phyloP scores from a whole-genome alignment of 2,888 invertebrate species.

The Sarcophaga caerulescens region DNA sequence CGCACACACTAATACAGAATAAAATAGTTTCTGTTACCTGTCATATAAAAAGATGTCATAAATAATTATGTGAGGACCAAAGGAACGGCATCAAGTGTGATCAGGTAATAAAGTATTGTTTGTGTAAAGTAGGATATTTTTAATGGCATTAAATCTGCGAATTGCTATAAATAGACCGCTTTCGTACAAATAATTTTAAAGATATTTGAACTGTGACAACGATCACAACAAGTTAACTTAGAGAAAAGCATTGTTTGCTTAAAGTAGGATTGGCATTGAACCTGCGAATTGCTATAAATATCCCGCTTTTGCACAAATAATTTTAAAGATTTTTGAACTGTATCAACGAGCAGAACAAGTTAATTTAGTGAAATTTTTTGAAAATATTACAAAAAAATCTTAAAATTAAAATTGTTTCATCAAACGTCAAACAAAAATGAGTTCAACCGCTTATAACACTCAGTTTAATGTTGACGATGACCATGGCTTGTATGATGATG shows the following conservation, averaged over 20 bases:
- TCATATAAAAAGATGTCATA: too few species aligned
- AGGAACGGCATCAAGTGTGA: too few species aligned
- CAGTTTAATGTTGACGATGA: slow-evolving; percentile 47
- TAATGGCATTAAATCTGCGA: too few species aligned
- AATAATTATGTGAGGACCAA: too few species aligned
- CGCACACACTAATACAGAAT: background rate
- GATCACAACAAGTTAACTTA: slow-evolving; percentile 27
- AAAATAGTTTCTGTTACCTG: too few species aligned
- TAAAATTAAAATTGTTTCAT: slow-evolving; percentile 8
- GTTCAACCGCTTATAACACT: slow-evolving; percentile 45
- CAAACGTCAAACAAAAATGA: slow-evolving; percentile 47
- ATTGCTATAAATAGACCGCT: slow-evolving; percentile 21
- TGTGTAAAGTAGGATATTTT: too few species aligned
- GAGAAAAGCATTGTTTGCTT: too few species aligned
- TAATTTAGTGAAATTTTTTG: background rate
- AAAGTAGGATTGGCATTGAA: too few species aligned
- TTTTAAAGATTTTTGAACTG: slow-evolving; percentile 49
- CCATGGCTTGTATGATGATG: slow-evolving; percentile 54
- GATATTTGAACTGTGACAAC: slow-evolving; percentile 41
- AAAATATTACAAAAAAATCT: background rate
- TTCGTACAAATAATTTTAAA: slow-evolving; percentile 20
- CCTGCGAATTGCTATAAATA: slow-evolving; percentile 23
- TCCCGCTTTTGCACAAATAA: background rate
- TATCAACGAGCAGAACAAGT: slow-evolving; percentile 32
- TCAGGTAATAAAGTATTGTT: too few species aligned